phyloP scores from a whole-genome alignment of 2,113 vertebrate species.

The Archocentrus centrarchus region DNA sequence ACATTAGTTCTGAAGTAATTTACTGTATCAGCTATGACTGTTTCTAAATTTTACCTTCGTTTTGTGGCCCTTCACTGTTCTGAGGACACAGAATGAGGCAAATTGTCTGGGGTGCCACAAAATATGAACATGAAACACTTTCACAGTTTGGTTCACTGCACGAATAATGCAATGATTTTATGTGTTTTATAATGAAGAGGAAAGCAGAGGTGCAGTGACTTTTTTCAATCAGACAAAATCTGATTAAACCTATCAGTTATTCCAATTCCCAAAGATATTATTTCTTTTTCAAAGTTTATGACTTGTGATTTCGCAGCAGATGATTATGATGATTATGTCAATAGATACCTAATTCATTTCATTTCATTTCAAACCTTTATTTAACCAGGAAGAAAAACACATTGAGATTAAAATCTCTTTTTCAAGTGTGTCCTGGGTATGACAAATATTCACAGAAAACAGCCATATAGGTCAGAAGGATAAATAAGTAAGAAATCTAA shows the following conservation, averaged over 20 bases:
- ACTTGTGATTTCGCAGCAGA: neutral
- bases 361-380: too few species aligned
- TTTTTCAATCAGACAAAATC: constrained; percentile 36
- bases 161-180: neutral
- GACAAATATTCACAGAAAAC: too few species aligned
- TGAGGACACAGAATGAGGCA: constrained; percentile 9
- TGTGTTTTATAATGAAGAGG: constrained; percentile 3
- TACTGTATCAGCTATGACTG: constrained; percentile 31
- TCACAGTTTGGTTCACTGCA: neutral
- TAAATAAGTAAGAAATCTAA: too few species aligned
- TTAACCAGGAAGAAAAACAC: too few species aligned
- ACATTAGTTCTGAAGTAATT: constrained; percentile 13
- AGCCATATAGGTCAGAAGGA: too few species aligned
- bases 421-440: too few species aligned
- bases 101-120: neutral
- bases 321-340: neutral
- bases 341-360: constrained; percentile 2
- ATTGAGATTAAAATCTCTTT: too few species aligned
- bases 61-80: neutral
- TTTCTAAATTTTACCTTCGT: constrained; percentile 24
- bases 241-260: accelerated
- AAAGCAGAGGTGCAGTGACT: constrained; percentile 1
- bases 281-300: neutral
- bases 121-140: neutral
- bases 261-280: neutral